Evolutionary conservation across 2,113 vertebrate species (phyloP).

Genomic region (Ceuthmochares aereus): DNA sequence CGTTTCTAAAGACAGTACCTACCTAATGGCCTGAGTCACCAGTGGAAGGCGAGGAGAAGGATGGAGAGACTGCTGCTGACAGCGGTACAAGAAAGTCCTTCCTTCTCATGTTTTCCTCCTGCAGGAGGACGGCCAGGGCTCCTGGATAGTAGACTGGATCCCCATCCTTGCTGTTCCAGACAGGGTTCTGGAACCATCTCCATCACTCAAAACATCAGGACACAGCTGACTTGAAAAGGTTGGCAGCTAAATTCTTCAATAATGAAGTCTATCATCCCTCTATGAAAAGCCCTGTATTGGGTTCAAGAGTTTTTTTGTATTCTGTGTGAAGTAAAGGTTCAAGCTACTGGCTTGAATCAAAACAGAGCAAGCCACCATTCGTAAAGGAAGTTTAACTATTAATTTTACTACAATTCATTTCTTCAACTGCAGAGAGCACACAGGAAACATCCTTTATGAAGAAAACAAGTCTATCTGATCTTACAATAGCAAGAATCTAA

Average conservation of each 20-base stretch:
- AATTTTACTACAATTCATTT: background rate
- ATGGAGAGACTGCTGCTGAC: background rate
- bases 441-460: background rate
- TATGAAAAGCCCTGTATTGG: background rate
- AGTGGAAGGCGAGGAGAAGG: background rate
- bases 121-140: accelerated
- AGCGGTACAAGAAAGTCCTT: accelerated
- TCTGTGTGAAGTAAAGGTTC: background rate
- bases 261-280: background rate
- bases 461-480: background rate
- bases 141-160: accelerated
- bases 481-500: background rate
- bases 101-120: background rate
- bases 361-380: background rate
- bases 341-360: background rate
- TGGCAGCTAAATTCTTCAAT: accelerated
- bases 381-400: background rate
- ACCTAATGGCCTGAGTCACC: background rate
- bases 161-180: too few species aligned
- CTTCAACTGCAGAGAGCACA: background rate
- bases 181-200: accelerated
- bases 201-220: background rate
- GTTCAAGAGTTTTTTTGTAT: background rate
- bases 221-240: background rate
- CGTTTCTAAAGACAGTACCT: accelerated